phyloP scores from a whole-genome alignment of 1,140 invertebrate genomes.

The Saccostrea cuccullata region DNA sequence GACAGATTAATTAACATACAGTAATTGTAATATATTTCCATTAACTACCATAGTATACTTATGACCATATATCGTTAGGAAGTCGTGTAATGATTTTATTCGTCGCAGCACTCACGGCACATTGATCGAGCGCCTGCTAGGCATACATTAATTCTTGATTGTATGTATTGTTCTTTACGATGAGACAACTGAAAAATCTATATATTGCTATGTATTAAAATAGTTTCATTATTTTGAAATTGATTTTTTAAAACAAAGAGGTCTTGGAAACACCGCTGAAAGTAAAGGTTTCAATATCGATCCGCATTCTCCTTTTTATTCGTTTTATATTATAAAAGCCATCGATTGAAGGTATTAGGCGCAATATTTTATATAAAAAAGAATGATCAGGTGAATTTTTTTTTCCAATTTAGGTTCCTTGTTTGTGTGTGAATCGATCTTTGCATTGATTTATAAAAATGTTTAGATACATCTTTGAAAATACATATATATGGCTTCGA shows the following conservation, averaged over 20 bases:
- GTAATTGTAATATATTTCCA: too few relatives aligned
- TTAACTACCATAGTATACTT: too few relatives aligned
- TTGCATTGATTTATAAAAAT: too few relatives aligned
- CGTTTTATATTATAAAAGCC: not conserved
- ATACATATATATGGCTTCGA: too few relatives aligned
- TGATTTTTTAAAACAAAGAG: conserved; percentile 25
- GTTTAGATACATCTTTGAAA: too few relatives aligned
- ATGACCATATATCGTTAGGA: too few relatives aligned
- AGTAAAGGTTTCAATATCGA: not conserved
- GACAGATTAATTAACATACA: too few relatives aligned
- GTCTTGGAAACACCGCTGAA: not conserved
- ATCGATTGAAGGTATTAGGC: not conserved
- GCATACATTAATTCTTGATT: not conserved
- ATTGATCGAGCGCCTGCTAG: not conserved
- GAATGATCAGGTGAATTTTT: not conserved
- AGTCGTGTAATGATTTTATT: too few relatives aligned
- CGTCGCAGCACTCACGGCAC: not conserved
- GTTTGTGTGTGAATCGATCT: too few relatives aligned
- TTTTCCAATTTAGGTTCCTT: too few relatives aligned
- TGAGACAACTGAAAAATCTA: not conserved
- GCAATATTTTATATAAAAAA: not conserved
- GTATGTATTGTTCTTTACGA: not conserved
- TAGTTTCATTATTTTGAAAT: conserved; percentile 15
- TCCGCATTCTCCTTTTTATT: not conserved
- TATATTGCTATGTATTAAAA: conserved; percentile 7